Base-by-base conservation (phyloP, 1,140 invertebrate genomes). In the Coenobita brevimanus region DNA sequence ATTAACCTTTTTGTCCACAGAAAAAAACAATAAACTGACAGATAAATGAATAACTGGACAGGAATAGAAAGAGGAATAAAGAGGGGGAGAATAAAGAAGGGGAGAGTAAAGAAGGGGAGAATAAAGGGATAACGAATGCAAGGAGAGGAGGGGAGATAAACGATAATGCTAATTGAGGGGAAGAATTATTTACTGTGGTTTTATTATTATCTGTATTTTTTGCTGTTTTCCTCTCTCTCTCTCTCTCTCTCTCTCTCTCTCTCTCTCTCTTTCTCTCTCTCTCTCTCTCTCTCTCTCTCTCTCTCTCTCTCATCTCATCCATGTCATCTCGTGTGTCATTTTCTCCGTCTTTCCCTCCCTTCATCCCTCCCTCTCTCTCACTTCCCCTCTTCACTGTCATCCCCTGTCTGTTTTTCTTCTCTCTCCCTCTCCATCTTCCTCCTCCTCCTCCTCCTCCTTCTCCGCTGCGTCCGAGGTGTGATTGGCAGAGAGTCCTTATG, bases 261-360 rank as follows among this genome's bases (percentile, higher is more conserved):
- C 54, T 57, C 54, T 57, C 54, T 57, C 54, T 57, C 54, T 57
- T n/a, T 57, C 54, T 57, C 54, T 57, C 54, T 57, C 54, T 57
- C 54, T 57, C 54, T 57, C 54, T 57, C 54, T 57, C 54, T 57
- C 54, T 57, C 54, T 57, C 10, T 13, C 13, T 10, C n/a, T 13
- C 13, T 57, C n/a, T 57, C n/a, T 57, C n/a, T 13, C 13, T n/a
- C 13, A 10, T 57, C n/a, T 57, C n/a, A 13, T 57, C 54, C n/a
- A 10, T 57, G 13, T 57, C 54, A 13, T n/a, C n/a, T n/a, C n/a
- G 10, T 13, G n/a, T 57, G 13, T 13, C 54, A 57, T n/a, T 57
- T 57, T 57, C n/a, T 57, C 54, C 54, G 13, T n/a, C 54, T 57
- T 57, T 57, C n/a, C 54, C n/a, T 57, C 54, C 54, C n/a, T 57